Base-by-base conservation (phyloP, 2,888 invertebrate genomes). In the Glaucopsyche alexis region DNA sequence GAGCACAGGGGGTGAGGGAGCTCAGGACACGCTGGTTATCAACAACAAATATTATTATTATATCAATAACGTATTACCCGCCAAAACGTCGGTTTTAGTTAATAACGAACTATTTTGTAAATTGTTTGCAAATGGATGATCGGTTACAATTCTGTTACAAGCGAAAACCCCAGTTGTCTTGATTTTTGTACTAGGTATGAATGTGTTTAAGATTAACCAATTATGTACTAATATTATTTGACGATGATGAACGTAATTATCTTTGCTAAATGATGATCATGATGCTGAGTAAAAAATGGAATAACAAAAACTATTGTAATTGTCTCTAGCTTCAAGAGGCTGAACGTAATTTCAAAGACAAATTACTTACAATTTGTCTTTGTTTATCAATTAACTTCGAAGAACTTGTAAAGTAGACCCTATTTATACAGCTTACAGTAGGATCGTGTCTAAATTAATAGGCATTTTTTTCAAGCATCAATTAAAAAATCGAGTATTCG, bases 31-130 rank as follows among this genome's bases (percentile, higher is more conserved):
- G 77, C 74, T 86, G 87, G 90, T 75, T 77, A 81, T 80, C 80
- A 79, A 82, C 86, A 87, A 91, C 91, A 93, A 93, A 92, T 92
- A 93, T 93, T 92, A 91, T 92, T 92, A 92, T 90, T 88, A 90
- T 92, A 93, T 91, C 92, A 93, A 91, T 92, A 91, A 90, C 88
- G 89, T 90, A 90, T 91, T 91, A 91, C 89, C 84, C 84, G 88
- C 88, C 86, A 66, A 72, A 67, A 67, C 66, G 66, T 86, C 85
- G 83, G 85, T 92, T 92, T 90, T 86, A 90, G 89, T 90, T 89
- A 90, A 90, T 89, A 91, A 90, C 87, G 75, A 76, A 73, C 72
- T 71, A 74, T 77, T 76, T 76, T 73, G 77, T 71, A 74, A 74
- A 74, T 76, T 55, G 73, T 73, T 74, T 75, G 29, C 19, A 60